Base-by-base conservation (phyloP, 2,797 vertebrate species). In the Tolypeutes matacus region DNA sequence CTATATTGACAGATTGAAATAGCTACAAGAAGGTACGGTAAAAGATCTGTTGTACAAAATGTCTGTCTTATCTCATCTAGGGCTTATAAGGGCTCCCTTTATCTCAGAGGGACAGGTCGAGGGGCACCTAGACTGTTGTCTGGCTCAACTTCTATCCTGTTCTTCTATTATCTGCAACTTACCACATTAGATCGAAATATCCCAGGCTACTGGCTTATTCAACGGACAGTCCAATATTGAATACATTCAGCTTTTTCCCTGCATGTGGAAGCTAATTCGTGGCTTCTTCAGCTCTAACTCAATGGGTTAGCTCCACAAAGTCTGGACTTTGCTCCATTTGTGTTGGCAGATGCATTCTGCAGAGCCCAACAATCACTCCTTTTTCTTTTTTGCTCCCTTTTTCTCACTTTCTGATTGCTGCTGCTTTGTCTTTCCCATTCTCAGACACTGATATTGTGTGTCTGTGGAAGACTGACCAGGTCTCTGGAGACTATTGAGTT, bases 401-500 rank as follows among this genome's bases (percentile, higher is more conserved):
- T 9, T 9, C 17, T 21, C 14, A 0, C 5, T 87, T 21, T 64
- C 87, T 58, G 31, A 29, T 94, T 84, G 75, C 82, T 97, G 73
- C 96, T 76, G 72, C 25, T n/a, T 29, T 58, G 6, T 17, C 2
- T 58, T 93, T 88, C 60, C 18, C 11, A 49, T 36, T 8, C 31
- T 82, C 73, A 85, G 27, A 25, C 31, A 31, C 31, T 86, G 34
- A 90, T 1, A 0, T 53, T 51, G 39, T 75, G 62, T 34, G 31
- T 60, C 0, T 42, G 23, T 77, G 25, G 20, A 51, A 49, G 76
- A 53, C 76, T 72, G 36, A 23, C 53, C 92, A 94, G 91, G 20
- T 72, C 60, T 75, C 77, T 77, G 36, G 81, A 42, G 81, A 93
- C 93, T 93, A 69, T 36, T 13, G 80, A 88, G 46, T 96, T 86